Evolutionary conservation across 2,797 vertebrate species (phyloP), one percentile per base, ranked within the genome.

Genomic region (Zalophus californianus): DNA sequence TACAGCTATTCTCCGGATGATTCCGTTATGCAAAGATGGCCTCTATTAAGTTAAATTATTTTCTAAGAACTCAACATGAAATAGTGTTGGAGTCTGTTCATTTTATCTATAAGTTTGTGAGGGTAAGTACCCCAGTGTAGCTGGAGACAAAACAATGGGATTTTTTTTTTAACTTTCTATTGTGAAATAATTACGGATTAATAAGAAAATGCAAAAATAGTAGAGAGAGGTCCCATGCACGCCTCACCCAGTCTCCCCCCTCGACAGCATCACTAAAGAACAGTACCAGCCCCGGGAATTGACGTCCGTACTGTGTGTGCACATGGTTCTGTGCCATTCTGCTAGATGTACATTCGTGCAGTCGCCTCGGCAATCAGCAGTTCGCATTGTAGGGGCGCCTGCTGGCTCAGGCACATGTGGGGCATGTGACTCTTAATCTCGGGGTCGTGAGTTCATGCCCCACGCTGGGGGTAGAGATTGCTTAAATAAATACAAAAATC

Each of bases 181-280:
- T 80, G 68, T 75, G 44, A 64, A 86, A 35, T 54, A 70, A 85
- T 60, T 73, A 2, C 2, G 16, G 75, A 38, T 62, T 84, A 16
- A 0, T 35, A 79, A 78, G 48, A 35, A 91, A 25, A 70, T 41
- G n/a, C 21, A 80, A 21, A 82, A 38, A 54, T 18, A 41, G 87
- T 15, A 27, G 32, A 77, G 56, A 41, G 44, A 35, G 35, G 16
- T 25, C 16, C 6, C 14, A 2, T 0, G 6, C 32, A 1, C 12
- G 27, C 27, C 44, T 70, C 1, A 5, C 52, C 21, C 20, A 4
- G 20, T 66, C 41, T 72, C 27, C 68, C 35, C 25, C 18, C 7
- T 0, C 4, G 1, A 16, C 13, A 21, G 13, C 21, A 0, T 62
- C 23, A 8, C 60, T 23, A 15, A 23, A 50, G 38, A 38, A 4